A percentile compares a stretch with the other conserved stretches of the same genome.
phyloP scores from a whole-genome alignment of 2,113 vertebrate species.

The Acanthochromis polyacanthus region DNA sequence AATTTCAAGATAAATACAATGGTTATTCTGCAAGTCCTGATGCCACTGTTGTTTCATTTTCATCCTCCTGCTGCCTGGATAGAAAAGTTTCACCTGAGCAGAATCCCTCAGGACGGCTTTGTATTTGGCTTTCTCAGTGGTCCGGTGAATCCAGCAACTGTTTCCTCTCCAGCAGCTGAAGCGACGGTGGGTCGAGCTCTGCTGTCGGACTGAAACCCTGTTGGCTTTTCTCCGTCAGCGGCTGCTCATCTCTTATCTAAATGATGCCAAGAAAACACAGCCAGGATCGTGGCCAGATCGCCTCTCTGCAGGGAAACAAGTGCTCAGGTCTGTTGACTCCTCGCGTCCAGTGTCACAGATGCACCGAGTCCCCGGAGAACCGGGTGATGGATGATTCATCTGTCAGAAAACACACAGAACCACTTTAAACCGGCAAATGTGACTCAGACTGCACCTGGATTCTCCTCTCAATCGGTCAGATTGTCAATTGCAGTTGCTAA shows the following conservation, averaged over 20 bases:
- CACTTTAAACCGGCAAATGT: neutral
- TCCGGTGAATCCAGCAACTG: neutral
- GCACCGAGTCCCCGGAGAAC: neutral
- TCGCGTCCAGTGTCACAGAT: neutral
- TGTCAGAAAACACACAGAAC: conserved; percentile 7
- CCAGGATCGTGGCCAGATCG: conserved; percentile 7
- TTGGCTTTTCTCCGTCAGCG: neutral
- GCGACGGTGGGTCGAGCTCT: neutral
- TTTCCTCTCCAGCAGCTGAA: neutral
- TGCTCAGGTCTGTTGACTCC: conserved; percentile 28
- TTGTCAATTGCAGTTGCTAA: neutral
- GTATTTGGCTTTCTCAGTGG: no score
- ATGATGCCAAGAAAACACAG: conserved; percentile 7
- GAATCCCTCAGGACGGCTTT: no score
- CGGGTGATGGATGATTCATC: conserved; percentile 20
- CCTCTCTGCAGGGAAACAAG: conserved; percentile 15
- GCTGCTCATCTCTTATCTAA: conserved; percentile 1
- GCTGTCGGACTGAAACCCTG: conserved; percentile 10
- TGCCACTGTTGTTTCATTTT: no score
- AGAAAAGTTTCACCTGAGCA: no score
- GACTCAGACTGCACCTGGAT: conserved; percentile 8
- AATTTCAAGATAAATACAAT: no score
- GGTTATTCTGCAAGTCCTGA: no score
- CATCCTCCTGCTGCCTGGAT: no score
- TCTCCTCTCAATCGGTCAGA: neutral